Conservation (phyloP, 2,888 invertebrate genomes). For the Agrochola litura region DNA sequence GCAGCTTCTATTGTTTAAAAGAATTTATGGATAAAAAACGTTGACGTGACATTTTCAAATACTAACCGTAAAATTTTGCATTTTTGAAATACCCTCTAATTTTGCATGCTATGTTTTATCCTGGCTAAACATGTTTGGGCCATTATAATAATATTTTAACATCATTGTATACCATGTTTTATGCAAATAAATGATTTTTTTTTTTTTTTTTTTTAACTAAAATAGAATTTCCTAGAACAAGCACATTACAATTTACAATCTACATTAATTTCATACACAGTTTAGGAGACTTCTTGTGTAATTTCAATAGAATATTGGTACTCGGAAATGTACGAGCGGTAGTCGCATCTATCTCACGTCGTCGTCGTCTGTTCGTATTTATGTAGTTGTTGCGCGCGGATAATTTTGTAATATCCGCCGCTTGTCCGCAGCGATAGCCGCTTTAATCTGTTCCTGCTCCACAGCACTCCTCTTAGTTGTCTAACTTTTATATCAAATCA, state of each 20-base stretch:
- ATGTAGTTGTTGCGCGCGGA: slow-evolving; percentile 26
- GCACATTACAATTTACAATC: slow-evolving; percentile 8
- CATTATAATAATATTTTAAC: too few relatives aligned
- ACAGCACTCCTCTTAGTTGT: neutral
- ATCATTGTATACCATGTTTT: too few relatives aligned
- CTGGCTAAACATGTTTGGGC: too few relatives aligned
- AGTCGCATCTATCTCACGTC: slow-evolving; percentile 24
- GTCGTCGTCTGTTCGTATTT: slow-evolving; percentile 11
- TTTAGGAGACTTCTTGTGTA: slow-evolving; percentile 3
- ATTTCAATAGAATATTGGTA: neutral
- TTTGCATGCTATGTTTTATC: too few relatives aligned
- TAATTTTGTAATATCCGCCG: slow-evolving; percentile 47
- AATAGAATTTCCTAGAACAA: neutral
- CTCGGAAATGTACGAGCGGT: too few relatives aligned
- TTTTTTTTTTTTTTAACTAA: too few relatives aligned
- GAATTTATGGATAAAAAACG: too few relatives aligned
- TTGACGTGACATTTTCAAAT: too few relatives aligned
- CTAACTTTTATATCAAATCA: neutral
- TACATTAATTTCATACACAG: slow-evolving; percentile 6
- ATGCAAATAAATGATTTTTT: too few relatives aligned
- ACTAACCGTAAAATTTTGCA: too few relatives aligned
- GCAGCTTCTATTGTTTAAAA: too few relatives aligned
- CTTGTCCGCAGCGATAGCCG: slow-evolving; percentile 21
- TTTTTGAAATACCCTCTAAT: too few relatives aligned
- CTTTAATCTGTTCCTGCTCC: slow-evolving; percentile 36